Evolutionary conservation across 1,140 invertebrate genomes (phyloP).

Genomic region (Panonychus citri): DNA sequence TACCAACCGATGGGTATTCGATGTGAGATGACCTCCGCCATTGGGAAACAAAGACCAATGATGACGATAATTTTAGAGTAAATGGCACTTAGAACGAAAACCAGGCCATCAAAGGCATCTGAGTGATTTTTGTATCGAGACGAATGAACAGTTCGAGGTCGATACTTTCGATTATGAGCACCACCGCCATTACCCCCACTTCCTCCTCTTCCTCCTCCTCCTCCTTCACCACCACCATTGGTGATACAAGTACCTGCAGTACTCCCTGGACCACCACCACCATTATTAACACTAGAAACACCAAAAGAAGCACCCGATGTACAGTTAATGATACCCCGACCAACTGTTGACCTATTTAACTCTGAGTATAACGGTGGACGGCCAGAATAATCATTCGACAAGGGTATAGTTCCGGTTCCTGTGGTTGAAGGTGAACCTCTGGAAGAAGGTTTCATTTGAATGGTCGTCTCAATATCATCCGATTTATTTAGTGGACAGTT

Average conservation of each 20-base stretch:
- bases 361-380: not conserved
- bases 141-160: not conserved
- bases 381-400: not conserved
- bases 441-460: not conserved
- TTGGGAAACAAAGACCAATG: slow-evolving; percentile 58
- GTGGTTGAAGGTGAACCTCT: no score
- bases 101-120: slow-evolving; percentile 42
- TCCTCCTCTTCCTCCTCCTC: not conserved
- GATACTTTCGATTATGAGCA: not conserved
- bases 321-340: not conserved
- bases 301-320: not conserved
- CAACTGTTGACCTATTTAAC: not conserved
- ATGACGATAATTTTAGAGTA: slow-evolving; percentile 82
- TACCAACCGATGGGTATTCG: slow-evolving; percentile 22
- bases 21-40: slow-evolving; percentile 31
- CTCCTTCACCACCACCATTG: not conserved
- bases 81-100: slow-evolving; percentile 63
- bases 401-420: no score
- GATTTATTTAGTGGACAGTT: not conserved
- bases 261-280: no score
- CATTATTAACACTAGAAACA: not conserved
- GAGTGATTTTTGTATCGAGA: not conserved
- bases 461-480: not conserved
- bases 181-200: not conserved
- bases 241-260: no score